Conservation (phyloP, 2,888 invertebrate species). For the Trachelus stipa region DNA sequence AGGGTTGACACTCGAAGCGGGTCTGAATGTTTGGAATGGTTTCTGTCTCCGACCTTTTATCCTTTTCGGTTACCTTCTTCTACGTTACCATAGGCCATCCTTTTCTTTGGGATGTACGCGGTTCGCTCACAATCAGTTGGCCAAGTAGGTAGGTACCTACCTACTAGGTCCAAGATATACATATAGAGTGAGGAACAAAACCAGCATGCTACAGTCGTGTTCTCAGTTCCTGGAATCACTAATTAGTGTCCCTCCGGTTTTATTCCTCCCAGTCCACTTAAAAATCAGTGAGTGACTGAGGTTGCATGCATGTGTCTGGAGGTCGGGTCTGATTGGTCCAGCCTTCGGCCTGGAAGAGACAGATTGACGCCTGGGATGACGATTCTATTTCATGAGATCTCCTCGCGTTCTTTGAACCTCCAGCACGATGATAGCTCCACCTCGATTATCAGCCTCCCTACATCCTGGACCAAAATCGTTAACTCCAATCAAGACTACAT, state of each 20-base stretch:
- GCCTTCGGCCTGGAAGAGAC: conserved; percentile 37
- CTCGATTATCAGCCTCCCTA: not conserved
- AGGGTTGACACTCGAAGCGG: conserved; percentile 13
- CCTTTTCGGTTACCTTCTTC: conserved; percentile 26
- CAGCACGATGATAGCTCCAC: not conserved
- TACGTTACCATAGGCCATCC: conserved; percentile 9
- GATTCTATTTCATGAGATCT: conserved; percentile 42
- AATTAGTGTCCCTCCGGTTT: conserved; percentile 65
- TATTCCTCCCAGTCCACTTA: conserved; percentile 52
- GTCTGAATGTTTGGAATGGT: conserved; percentile 48
- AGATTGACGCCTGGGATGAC: conserved; percentile 56
- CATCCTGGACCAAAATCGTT: not conserved
- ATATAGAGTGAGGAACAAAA: conserved; percentile 19
- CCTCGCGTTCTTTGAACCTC: not conserved
- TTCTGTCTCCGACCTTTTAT: conserved; percentile 38
- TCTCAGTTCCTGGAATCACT: conserved; percentile 65
- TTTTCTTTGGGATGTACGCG: not conserved
- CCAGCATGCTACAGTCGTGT: conserved; percentile 53
- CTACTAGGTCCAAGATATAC: conserved; percentile 3
- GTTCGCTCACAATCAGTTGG: conserved; percentile 10
- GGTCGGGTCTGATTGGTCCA: conserved; percentile 25
- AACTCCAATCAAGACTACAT: not conserved
- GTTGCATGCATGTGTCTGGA: not conserved
- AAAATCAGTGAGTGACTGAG: conserved; percentile 47
- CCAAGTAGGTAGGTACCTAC: not conserved